phyloP scores from a whole-genome alignment of 2,797 vertebrate species.

The Crocodylus rhombifer region DNA sequence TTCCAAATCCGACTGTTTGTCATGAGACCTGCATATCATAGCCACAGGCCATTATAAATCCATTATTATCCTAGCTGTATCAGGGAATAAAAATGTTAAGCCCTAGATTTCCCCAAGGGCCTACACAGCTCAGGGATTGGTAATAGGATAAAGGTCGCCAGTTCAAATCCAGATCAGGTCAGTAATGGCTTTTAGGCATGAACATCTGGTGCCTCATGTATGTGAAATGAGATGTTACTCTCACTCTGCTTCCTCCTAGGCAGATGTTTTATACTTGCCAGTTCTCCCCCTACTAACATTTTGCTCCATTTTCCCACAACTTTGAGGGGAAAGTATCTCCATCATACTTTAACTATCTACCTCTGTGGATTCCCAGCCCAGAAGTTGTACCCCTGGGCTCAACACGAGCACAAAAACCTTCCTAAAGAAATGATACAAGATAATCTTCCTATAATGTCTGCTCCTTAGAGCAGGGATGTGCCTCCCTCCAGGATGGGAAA shows the following conservation, averaged over 20 bases:
- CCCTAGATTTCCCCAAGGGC: background rate
- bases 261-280: background rate
- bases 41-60: background rate
- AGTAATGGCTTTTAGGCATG: background rate
- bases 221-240: background rate
- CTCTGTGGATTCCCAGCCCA: background rate
- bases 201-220: background rate
- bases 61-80: background rate
- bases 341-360: background rate
- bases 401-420: background rate
- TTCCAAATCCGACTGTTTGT: background rate
- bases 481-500: background rate
- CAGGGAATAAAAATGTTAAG: slow-evolving; percentile 15
- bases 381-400: background rate
- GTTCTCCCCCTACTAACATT: background rate
- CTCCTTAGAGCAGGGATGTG: background rate
- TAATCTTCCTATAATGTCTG: background rate
- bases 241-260: background rate
- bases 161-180: slow-evolving; percentile 9
- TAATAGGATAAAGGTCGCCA: background rate
- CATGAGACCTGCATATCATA: background rate
- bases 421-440: background rate
- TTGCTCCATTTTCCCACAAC: background rate
- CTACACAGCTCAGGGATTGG: rapidly evolving
- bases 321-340: background rate